A percentile compares a stretch with the other conserved stretches of the same genome.
Evolutionary conservation across 2,888 invertebrate species (phyloP).

Genomic region (Eledona agricola): DNA sequence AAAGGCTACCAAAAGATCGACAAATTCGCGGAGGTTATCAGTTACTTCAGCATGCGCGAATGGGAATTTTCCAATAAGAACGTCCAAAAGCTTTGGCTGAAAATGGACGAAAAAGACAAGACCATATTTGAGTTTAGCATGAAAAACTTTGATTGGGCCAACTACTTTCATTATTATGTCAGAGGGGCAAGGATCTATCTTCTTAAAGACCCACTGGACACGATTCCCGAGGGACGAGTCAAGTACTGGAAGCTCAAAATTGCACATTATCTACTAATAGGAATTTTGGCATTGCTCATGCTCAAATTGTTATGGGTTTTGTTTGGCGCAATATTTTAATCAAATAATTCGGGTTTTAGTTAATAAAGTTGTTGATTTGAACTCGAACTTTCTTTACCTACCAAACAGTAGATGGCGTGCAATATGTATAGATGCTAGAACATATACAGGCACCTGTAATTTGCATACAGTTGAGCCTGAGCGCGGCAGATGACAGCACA

Average conservation of each 20-base stretch:
- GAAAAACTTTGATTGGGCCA: slow-evolving; percentile 77
- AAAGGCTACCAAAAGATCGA: slow-evolving; percentile 47
- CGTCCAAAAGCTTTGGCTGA: slow-evolving; percentile 67
- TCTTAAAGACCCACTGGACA: slow-evolving; percentile 80
- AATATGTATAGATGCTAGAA: no score
- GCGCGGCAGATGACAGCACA: no score
- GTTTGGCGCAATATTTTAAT: no score
- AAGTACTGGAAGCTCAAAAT: slow-evolving; percentile 55
- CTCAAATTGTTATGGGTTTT: no score
- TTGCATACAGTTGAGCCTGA: no score
- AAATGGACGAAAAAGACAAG: slow-evolving; percentile 68
- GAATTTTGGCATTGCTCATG: no score
- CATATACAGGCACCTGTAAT: no score
- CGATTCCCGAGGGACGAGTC: slow-evolving; percentile 74
- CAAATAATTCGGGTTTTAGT: no score
- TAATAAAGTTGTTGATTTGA: no score
- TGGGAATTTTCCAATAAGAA: slow-evolving; percentile 77
- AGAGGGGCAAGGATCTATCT: slow-evolving; percentile 65
- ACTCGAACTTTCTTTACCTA: no score
- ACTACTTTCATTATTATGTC: slow-evolving; percentile 40
- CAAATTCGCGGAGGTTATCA: slow-evolving; percentile 72
- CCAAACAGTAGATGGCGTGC: no score
- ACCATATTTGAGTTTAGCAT: slow-evolving; percentile 74
- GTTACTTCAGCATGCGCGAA: slow-evolving; percentile 80
- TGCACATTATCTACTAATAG: slow-evolving; percentile 42